Percentiles rank a stretch among this genome's conserved stretches.
Evolutionary conservation across 1,140 invertebrate genomes (phyloP).

Genomic region (Magallana angulata): DNA sequence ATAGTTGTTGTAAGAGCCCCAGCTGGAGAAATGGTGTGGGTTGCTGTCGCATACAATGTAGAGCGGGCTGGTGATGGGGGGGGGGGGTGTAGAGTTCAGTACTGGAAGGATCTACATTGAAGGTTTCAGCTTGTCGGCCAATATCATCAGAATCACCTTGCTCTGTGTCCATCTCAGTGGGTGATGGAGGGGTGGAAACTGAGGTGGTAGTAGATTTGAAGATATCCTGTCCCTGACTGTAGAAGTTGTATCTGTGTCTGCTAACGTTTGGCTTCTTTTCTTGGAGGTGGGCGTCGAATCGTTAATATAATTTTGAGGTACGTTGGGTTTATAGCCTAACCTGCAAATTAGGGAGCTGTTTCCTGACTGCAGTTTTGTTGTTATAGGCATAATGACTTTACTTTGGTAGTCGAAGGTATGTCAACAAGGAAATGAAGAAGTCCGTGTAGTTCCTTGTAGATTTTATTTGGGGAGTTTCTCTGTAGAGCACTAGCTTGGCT

Average conservation of each 20-base stretch:
- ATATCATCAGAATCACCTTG: neutral
- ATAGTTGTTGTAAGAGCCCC: neutral
- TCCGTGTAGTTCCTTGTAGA: neutral
- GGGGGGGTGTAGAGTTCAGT: neutral
- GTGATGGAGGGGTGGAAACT: neutral
- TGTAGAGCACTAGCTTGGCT: neutral
- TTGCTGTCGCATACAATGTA: neutral
- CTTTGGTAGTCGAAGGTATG: neutral
- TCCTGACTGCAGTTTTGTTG: neutral
- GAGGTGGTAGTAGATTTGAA: neutral
- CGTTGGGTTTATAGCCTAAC: slow-evolving; percentile 6
- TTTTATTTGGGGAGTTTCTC: slow-evolving; percentile 4
- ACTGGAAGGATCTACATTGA: neutral
- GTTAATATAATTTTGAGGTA: neutral
- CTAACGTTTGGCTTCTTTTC: neutral
- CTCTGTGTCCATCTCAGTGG: neutral
- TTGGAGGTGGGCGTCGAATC: neutral
- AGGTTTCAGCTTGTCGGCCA: neutral
- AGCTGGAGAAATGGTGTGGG: neutral
- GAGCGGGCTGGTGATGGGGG: neutral
- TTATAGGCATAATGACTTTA: neutral
- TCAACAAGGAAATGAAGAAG: neutral
- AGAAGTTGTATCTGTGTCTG: neutral
- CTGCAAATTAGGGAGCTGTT: neutral
- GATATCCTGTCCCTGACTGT: neutral